Evolutionary conservation across 2,797 vertebrate genomes (phyloP).

Genomic region (Natrix natrix): DNA sequence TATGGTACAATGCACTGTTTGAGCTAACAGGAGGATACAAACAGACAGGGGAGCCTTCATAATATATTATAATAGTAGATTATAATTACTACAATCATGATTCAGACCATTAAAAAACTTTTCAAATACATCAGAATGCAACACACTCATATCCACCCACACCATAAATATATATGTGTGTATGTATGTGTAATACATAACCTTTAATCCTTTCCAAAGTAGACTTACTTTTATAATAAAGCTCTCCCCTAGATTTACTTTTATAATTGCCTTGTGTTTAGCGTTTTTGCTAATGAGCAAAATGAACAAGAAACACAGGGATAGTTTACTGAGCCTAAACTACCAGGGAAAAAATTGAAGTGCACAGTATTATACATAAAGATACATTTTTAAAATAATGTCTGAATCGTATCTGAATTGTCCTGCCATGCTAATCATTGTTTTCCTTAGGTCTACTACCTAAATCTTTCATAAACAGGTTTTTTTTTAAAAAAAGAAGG

Average conservation of each 20-base stretch:
- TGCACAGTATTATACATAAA: neutral
- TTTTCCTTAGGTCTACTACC: neutral
- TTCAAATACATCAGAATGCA: slow-evolving; percentile 46
- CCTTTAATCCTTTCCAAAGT: neutral
- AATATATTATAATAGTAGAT: slow-evolving; percentile 9
- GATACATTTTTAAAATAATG: neutral
- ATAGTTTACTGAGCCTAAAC: neutral
- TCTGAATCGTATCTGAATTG: neutral
- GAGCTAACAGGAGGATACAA: neutral
- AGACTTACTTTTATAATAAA: neutral
- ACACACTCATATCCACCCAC: neutral
- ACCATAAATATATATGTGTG: neutral
- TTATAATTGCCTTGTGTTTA: neutral
- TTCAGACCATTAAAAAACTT: slow-evolving; percentile 21
- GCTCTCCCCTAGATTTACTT: neutral
- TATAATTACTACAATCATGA: slow-evolving; percentile 38
- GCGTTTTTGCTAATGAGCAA: neutral
- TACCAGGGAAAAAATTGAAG: neutral
- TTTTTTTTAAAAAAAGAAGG: neutral
- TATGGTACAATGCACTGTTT: neutral
- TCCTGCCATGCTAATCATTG: neutral
- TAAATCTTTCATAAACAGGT: slow-evolving; percentile 5
- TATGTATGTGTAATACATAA: neutral
- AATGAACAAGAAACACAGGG: neutral
- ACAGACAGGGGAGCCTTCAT: neutral